phyloP scores from a whole-genome alignment of 2,113 vertebrate genomes.

The Brachypodius melanocephalos region DNA sequence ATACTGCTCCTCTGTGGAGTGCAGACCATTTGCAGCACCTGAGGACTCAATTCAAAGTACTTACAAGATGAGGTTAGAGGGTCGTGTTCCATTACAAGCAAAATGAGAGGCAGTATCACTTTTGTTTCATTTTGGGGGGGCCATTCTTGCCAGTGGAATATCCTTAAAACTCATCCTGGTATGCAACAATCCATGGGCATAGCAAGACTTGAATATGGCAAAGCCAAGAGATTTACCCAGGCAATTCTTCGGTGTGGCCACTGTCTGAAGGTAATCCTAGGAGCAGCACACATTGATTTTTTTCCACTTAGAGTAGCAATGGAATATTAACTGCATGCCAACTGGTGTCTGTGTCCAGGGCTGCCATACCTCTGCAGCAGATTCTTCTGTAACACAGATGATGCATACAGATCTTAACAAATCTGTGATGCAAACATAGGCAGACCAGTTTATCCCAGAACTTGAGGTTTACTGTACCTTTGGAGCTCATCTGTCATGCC shows the following conservation, averaged over 20 bases:
- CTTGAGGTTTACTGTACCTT: neutral
- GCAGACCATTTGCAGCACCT: neutral
- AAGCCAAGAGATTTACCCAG: neutral
- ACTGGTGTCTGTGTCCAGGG: neutral
- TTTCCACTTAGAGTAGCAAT: neutral
- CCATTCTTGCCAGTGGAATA: neutral
- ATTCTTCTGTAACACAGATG: rapidly evolving
- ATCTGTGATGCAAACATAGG: neutral
- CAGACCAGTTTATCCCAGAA: neutral
- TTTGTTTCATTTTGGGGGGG: neutral
- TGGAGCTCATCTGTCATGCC: neutral
- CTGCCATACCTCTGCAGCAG: neutral
- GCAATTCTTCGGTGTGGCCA: neutral
- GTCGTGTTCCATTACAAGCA: neutral
- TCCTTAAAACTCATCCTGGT: neutral
- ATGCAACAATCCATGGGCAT: neutral
- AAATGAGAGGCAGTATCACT: neutral
- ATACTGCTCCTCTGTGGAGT: rapidly evolving
- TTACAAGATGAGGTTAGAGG: neutral
- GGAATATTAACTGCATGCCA: neutral
- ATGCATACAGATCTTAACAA: rapidly evolving
- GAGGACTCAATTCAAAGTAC: neutral
- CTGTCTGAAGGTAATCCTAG: neutral
- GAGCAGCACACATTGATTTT: neutral
- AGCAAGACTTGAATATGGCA: neutral